Evolutionary conservation across 1,140 invertebrate species (phyloP).

Genomic region (Palaemon carinicauda): DNA sequence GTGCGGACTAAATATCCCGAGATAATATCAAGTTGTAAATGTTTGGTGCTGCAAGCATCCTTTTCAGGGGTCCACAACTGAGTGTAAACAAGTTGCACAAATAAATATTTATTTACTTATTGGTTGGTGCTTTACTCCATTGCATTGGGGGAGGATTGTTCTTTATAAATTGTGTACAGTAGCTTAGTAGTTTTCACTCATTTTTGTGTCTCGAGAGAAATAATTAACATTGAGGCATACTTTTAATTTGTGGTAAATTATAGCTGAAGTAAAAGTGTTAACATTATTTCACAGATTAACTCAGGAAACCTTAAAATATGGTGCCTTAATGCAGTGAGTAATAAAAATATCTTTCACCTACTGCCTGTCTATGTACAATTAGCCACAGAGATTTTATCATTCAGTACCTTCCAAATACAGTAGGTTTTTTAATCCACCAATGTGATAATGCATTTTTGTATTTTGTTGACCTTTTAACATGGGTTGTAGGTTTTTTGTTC

Average conservation of each 20-base stretch:
- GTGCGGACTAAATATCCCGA: not conserved
- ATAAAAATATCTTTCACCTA: not conserved
- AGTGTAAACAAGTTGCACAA: not conserved
- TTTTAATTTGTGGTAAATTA: not conserved
- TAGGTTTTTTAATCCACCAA: constrained; percentile 23
- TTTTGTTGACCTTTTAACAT: not conserved
- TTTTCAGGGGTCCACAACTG: not conserved
- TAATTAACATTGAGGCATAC: not conserved
- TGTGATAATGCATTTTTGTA: constrained; percentile 29
- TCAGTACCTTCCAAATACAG: constrained; percentile 21
- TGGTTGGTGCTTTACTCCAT: too few species aligned
- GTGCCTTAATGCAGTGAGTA: constrained; percentile 39
- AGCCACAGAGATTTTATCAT: constrained; percentile 23
- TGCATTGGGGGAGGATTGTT: too few species aligned
- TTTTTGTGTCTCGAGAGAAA: too few species aligned
- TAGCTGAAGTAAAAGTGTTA: not conserved
- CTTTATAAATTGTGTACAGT: too few species aligned
- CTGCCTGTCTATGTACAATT: constrained; percentile 19
- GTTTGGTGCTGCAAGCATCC: not conserved
- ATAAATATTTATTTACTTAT: too few species aligned
- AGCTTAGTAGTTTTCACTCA: too few species aligned
- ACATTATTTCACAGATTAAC: constrained; percentile 4
- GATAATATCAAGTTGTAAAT: not conserved
- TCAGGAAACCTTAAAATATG: constrained; percentile 34
- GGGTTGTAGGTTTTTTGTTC: constrained; percentile 42